Percentiles rank a stretch among this genome's conserved stretches.
These are phyloP conservation scores for Avahi laniger DNA, from an alignment of 2,797 vertebrate genomes.

Conservation along the genomic window DNA sequence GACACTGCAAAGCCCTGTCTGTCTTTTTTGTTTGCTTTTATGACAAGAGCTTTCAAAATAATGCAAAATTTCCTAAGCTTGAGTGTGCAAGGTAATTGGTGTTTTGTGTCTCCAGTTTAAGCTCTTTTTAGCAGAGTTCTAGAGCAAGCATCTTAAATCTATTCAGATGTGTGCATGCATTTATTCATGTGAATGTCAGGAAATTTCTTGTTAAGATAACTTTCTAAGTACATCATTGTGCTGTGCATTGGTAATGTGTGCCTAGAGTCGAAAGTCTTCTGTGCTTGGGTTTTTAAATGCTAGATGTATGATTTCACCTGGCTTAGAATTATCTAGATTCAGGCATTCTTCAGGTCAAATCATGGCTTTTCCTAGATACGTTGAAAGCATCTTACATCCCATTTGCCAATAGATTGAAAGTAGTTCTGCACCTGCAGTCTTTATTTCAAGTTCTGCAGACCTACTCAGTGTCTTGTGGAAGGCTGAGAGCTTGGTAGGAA, in stretches of 20 bases:
- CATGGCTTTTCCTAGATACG: not conserved
- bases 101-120: conserved; percentile 68
- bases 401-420: not conserved
- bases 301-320: not conserved
- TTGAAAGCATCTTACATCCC: not conserved
- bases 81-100: conserved; percentile 59
- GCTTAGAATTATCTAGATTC: not conserved
- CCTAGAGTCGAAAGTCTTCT: not conserved
- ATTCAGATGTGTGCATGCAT: conserved; percentile 31
- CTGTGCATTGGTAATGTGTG: conserved; percentile 11
- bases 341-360: not conserved
- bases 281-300: conserved; percentile 1
- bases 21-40: conserved; percentile 55
- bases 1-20: not conserved
- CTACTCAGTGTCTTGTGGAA: not conserved
- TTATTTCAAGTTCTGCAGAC: not conserved
- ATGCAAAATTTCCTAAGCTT: conserved; percentile 26
- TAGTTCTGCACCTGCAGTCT: not conserved
- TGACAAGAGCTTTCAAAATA: conserved; percentile 60
- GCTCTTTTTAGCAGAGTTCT: conserved; percentile 47
- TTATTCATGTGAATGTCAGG: conserved; percentile 60
- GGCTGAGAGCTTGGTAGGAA: not conserved
- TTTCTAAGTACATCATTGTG: not conserved
- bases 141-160: conserved; percentile 28
- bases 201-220: conserved; percentile 45